Evolutionary conservation across 1,140 invertebrate genomes (phyloP).

Genomic region (Sycophila sp.): DNA sequence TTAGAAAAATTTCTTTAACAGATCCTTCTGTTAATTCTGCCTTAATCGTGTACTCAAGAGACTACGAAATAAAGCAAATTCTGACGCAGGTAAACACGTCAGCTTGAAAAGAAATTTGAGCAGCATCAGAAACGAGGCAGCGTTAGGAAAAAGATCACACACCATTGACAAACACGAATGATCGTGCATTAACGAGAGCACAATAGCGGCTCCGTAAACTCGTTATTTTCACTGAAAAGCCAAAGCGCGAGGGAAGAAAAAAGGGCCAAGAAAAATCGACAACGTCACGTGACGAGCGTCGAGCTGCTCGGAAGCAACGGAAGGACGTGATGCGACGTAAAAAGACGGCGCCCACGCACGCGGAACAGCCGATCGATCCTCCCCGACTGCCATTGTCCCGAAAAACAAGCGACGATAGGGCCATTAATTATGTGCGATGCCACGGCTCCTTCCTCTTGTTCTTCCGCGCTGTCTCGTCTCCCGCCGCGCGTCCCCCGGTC

Average conservation of each 20-base stretch:
- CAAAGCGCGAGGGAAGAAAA: not conserved
- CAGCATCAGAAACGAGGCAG: no score
- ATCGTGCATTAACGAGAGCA: conserved; percentile 20
- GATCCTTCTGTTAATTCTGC: no score
- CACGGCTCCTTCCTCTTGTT: conserved; percentile 15
- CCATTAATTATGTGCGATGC: conserved; percentile 41
- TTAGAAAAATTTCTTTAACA: no score
- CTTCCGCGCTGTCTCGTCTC: not conserved
- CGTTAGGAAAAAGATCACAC: conserved; percentile 23
- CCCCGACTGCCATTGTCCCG: conserved; percentile 39
- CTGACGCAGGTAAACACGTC: no score
- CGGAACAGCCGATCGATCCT: conserved; percentile 32
- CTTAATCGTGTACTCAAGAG: no score
- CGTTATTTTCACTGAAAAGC: conserved; percentile 23
- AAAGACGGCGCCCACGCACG: conserved; percentile 27
- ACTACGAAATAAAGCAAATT: no score
- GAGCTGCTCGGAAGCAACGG: conserved; percentile 8
- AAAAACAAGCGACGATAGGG: conserved; percentile 38
- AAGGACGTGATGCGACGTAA: conserved; percentile 38
- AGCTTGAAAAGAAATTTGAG: no score
- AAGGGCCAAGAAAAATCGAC: conserved; percentile 19
- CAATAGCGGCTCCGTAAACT: conserved; percentile 21
- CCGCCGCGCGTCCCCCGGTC: not conserved
- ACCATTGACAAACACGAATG: conserved; percentile 14
- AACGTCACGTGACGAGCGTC: conserved; percentile 33